Evolutionary conservation across 2,797 vertebrate species (phyloP).

Genomic region (Sebastes oblongus): DNA sequence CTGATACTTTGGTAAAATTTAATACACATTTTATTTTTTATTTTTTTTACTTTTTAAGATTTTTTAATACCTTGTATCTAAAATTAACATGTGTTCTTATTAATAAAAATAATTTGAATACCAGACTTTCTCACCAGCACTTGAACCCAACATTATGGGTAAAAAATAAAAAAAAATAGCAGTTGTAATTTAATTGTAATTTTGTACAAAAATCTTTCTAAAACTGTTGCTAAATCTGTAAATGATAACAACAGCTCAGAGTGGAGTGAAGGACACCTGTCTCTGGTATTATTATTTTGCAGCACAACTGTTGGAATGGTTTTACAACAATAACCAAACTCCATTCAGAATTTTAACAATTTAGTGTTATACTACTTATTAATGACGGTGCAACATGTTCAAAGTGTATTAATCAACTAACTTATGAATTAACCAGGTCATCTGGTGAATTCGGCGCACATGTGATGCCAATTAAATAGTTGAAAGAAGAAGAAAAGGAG

Average conservation of each 20-base stretch:
- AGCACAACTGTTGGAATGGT: neutral
- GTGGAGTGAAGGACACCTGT: neutral
- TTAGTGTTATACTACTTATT: neutral
- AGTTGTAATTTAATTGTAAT: neutral
- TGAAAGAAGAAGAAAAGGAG: neutral
- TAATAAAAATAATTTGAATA: neutral
- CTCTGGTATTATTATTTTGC: neutral
- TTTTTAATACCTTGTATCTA: neutral
- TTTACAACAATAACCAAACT: neutral
- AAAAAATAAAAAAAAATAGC: neutral
- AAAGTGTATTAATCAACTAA: rapidly evolving
- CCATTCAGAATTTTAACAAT: neutral
- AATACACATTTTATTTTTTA: neutral
- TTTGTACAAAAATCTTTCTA: neutral
- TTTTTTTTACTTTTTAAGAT: too few species aligned
- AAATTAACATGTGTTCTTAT: neutral
- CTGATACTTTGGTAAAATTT: neutral
- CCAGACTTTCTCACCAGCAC: neutral
- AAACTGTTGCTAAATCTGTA: neutral
- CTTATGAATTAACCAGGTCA: rapidly evolving
- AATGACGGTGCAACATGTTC: rapidly evolving
- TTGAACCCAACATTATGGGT: neutral
- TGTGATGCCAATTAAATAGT: neutral
- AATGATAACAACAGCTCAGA: neutral
- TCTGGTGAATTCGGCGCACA: neutral